Percentiles rank a stretch among this genome's conserved stretches.
These are phyloP conservation scores for Thumatha senex DNA, from an alignment of 2,888 invertebrate genomes.

Conservation along the genomic window DNA sequence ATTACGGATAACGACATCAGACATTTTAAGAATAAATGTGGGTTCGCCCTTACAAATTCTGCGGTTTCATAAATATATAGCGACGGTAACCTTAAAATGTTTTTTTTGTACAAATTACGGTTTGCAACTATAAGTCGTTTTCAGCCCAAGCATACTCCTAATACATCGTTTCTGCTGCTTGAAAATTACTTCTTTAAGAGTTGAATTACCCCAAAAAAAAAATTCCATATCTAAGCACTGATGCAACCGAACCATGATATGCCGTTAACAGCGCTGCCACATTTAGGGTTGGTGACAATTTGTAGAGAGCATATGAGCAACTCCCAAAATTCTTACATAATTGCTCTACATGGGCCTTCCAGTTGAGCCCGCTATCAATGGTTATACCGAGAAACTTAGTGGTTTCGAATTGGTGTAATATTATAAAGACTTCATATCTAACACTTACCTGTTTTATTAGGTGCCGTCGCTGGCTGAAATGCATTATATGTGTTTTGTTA, in stretches of 20 bases:
- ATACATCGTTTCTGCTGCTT: neutral
- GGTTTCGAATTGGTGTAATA: neutral
- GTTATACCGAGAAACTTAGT: neutral
- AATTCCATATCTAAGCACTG: neutral
- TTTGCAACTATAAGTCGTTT: neutral
- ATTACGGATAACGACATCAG: neutral
- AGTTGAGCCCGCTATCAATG: neutral
- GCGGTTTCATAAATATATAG: neutral
- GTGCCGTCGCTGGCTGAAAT: neutral
- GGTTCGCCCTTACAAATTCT: neutral
- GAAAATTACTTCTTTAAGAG: neutral
- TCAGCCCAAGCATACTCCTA: neutral
- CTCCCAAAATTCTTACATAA: neutral
- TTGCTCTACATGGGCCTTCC: neutral
- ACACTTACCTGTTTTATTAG: neutral
- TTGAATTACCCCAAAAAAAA: neutral
- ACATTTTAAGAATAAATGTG: neutral
- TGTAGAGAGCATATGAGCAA: neutral
- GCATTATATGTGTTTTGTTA: neutral
- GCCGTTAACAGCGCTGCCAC: neutral
- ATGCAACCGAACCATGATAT: neutral
- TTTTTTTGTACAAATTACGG: neutral
- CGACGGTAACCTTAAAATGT: neutral
- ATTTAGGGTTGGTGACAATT: neutral
- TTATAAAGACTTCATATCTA: neutral